These are phyloP conservation scores for Drosophila sp. DNA, from an alignment of 1,140 invertebrate species.

Conservation along the genomic window DNA sequence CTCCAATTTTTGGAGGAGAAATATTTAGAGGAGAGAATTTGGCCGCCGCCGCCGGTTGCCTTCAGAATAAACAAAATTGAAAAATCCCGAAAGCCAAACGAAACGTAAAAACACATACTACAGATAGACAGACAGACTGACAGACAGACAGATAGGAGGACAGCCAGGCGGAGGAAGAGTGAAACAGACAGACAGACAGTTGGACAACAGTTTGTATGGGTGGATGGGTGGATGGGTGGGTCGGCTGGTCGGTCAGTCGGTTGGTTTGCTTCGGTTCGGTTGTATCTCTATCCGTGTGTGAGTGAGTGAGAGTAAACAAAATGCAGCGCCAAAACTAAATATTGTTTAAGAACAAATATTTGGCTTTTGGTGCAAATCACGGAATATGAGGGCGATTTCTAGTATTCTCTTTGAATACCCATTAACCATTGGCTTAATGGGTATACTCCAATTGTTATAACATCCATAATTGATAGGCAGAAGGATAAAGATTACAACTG, in stretches of 20 bases:
- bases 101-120: conserved; percentile 33
- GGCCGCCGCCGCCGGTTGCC: conserved; percentile 44
- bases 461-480: no score
- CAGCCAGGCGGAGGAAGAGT: conserved; percentile 17
- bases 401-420: conserved; percentile 9
- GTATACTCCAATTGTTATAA: not conserved
- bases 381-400: conserved; percentile 40
- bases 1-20: conserved; percentile 39
- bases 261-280: not conserved
- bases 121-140: conserved; percentile 26
- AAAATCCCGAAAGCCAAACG: conserved; percentile 61
- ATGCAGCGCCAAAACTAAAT: conserved; percentile 77
- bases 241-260: not conserved
- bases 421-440: not conserved
- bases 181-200: conserved; percentile 40
- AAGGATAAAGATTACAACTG: no score
- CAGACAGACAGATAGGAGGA: conserved; percentile 13
- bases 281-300: conserved; percentile 31
- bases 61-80: conserved; percentile 14
- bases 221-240: not conserved
- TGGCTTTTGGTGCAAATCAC: conserved; percentile 68
- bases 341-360: conserved; percentile 82
- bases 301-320: conserved; percentile 44
- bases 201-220: conserved; percentile 49
- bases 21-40: conserved; percentile 13